Evolutionary conservation across 2,888 invertebrate genomes (phyloP).

Genomic region (Lutraria lutraria): DNA sequence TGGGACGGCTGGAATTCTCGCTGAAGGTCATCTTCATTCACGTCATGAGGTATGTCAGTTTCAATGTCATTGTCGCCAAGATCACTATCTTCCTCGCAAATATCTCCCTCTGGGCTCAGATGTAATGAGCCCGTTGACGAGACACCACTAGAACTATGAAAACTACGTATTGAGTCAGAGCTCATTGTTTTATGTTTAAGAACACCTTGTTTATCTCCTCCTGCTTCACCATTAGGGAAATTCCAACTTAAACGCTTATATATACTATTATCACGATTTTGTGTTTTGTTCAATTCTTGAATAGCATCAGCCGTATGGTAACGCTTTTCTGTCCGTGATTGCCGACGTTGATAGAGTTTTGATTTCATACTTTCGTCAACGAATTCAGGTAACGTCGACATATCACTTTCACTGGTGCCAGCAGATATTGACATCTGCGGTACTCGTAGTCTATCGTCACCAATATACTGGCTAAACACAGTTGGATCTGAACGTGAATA

Average conservation of each 20-base stretch:
- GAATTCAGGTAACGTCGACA: conserved; percentile 70
- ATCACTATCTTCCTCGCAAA: conserved; percentile 78
- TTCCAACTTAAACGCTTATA: conserved; percentile 90
- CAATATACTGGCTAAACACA: conserved; percentile 61
- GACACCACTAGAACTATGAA: conserved; percentile 87
- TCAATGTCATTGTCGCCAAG: conserved; percentile 56
- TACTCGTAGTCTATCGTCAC: conserved; percentile 55
- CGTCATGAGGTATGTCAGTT: conserved; percentile 40
- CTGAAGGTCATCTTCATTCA: conserved; percentile 66
- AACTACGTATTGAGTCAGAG: conserved; percentile 86
- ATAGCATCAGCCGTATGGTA: conserved; percentile 91
- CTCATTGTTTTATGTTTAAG: conserved; percentile 84
- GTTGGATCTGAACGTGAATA: conserved; percentile 68
- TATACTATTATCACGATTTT: conserved; percentile 87
- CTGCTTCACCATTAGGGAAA: conserved; percentile 86
- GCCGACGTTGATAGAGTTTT: conserved; percentile 84
- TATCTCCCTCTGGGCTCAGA: conserved; percentile 82
- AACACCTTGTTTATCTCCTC: conserved; percentile 76
- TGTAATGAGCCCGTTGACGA: conserved; percentile 87
- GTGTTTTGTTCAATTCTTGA: conserved; percentile 88
- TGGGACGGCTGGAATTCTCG: conserved; percentile 42
- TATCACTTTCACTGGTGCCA: conserved; percentile 66
- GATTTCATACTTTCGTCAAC: conserved; percentile 79
- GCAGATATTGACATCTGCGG: conserved; percentile 64
- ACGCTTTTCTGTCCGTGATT: conserved; percentile 87